Evolutionary conservation across 2,888 invertebrate genomes (phyloP), one percentile per base, ranked within the genome.

Genomic region (Drosophila bunnanda): DNA sequence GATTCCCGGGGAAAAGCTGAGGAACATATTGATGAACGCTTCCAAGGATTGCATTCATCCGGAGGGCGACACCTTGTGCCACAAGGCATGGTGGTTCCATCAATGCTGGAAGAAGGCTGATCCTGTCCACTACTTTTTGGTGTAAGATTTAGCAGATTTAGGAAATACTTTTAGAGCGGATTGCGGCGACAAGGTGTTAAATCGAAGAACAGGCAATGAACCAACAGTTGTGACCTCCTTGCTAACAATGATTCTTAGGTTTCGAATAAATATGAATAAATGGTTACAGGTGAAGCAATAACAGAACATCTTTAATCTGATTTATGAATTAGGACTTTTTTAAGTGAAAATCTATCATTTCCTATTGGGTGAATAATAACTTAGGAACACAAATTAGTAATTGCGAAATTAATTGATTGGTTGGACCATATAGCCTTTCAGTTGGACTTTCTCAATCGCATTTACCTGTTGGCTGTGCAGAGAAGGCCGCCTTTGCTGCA

Each of bases 31-130:
- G 22, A 58, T 88, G 15, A 89, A 90, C 46, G 91, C 92, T 84
- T 85, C 87, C 1, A 90, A 90, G 62, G 77, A 74, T 12, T 92
- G 92, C 64, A 70, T 88, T 10, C 88, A 90, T 76, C 87, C 91
- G 2, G 79, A 90, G 60, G 91, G 91, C 13, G 89, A 90, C 43
- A 91, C 89, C 22, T 65, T 89, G 30, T 91, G 91, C 57, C 89
- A 91, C 30, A 89, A 89, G 58, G 90, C 91, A 28, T 92, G 89
- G 90, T 91, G 91, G 90, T 84, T 91, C 64, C 91, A 92, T 77
- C 89, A 90, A 58, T 92, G 92, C 74, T 91, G 91, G 91, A 92
- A 91, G 68, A 85, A 86, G 55, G 88, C 90, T 15, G 92, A 92
- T 82, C 92, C 92, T 4, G 89, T 82, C 58, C 73, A 80, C 52